Evolutionary conservation across 2,888 invertebrate genomes (phyloP), one percentile per base, ranked within the genome.

Genomic region (Coelinius sp.): DNA sequence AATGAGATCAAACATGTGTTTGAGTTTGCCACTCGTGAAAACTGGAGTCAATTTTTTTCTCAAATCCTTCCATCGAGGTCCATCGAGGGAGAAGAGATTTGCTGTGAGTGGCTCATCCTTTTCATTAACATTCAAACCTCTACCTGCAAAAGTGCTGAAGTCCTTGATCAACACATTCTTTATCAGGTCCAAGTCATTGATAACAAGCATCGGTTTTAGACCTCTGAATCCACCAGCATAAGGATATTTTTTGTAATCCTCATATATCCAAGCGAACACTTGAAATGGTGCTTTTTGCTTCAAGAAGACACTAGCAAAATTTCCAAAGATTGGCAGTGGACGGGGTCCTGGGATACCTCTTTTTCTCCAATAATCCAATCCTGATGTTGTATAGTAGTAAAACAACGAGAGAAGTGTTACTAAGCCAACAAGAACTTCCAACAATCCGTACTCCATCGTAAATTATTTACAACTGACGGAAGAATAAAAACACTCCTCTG

Each of bases 11-110:
- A 89, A 90, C 78, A 90, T 88, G 0, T 88, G 82, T 76, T 90
- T 91, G 27, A 89, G 89, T 73, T 90, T 89, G 44, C 88, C 88
- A 10, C 85, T 82, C 0, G 90, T 90, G 27, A 91, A 88, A 1
- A 89, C 89, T 0, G 90, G 87, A 1, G 90, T 89, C 14, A 91
- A 76, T 75, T 89, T 89, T 0, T 85, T 81, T 5, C 91, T 38
- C 8, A 63, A 14, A 1, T 24, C 10, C 71, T 89, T 90, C 90
- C 90, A 90, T 63, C 85, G 84, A 82, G 72, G 89, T 89, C 91
- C 91, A 90, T 75, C 87, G 75, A 91, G 90, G 89, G 56, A 88
- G 86, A 85, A 79, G 14, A 87, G 74, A 75, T 84, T 79, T 0
- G 76, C 80, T 1, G 87, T 87, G 4, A 91, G 77, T 0, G 88